Percentiles rank a stretch among this genome's conserved stretches.
These are phyloP conservation scores for Cyprinodon tularosa DNA, from an alignment of 2,113 vertebrate genomes.

Conservation along the genomic window DNA sequence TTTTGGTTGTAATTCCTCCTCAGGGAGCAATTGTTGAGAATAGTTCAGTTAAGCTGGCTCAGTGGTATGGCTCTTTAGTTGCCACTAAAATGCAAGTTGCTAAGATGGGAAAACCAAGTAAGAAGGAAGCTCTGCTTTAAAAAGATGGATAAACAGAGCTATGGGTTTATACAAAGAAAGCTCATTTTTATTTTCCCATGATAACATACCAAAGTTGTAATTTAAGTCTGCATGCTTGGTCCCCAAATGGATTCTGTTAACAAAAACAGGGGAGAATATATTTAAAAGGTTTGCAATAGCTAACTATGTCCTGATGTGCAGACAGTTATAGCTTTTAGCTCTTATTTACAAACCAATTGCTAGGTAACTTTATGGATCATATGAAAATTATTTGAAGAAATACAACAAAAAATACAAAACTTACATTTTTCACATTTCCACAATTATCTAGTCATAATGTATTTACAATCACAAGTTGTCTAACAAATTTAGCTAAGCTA, in stretches of 20 bases:
- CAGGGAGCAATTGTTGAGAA: slow-evolving; percentile 60
- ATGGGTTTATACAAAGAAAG: slow-evolving; percentile 40
- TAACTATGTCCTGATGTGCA: background rate
- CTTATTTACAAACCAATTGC: background rate
- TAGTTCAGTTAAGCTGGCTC: slow-evolving; percentile 57
- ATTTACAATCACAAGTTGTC: slow-evolving; percentile 19
- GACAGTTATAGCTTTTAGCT: background rate
- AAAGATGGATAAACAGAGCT: slow-evolving; percentile 38
- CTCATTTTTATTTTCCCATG: slow-evolving; percentile 54
- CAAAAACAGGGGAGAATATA: slow-evolving; percentile 33
- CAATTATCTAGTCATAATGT: background rate
- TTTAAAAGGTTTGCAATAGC: slow-evolving; percentile 30
- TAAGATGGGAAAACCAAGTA: slow-evolving; percentile 72
- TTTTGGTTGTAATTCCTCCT: slow-evolving; percentile 16
- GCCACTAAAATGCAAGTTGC: slow-evolving; percentile 74
- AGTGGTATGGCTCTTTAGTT: slow-evolving; percentile 41
- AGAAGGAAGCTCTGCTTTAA: slow-evolving; percentile 55
- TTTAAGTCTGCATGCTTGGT: background rate
- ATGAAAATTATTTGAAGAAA: background rate
- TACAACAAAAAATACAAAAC: background rate
- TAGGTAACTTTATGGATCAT: background rate
- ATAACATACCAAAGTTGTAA: slow-evolving; percentile 9
- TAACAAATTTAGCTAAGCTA: background rate
- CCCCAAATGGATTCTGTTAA: slow-evolving; percentile 6
- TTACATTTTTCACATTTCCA: slow-evolving; percentile 5